Base-by-base conservation (phyloP, 1,140 invertebrate genomes). In the Apis cerana region DNA sequence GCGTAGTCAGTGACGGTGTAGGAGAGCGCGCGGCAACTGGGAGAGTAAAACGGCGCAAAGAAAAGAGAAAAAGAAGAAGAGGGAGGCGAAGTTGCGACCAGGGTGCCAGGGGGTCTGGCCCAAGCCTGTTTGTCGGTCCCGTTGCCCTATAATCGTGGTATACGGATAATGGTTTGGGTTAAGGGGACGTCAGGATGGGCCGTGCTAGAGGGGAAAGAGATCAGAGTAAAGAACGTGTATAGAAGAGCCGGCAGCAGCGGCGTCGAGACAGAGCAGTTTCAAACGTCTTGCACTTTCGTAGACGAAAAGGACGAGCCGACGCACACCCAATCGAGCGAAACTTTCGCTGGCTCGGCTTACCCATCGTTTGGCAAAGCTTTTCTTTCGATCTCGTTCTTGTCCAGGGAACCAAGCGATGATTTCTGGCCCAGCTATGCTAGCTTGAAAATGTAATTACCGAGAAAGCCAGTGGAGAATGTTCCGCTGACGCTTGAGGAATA, bases 61-160 rank as follows among this genome's bases (percentile, higher is more conserved):
- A 69, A 48, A 67, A 62, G 59, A 64, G 52, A 70, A 58, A 27
- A 52, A 7, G 61, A 68, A 17, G 59, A 71, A 27, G 56, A 43
- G 23, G 21, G 59, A 64, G 50, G 69, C 65, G 43, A 52, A 23
- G 62, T 62, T 75, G 59, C 65, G 54, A 81, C 54, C 70, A 82
- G 85, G 85, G 75, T 87, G 80, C 70, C 83, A 52, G 68, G 70
- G 88, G 85, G 83, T 85, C 83, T 89, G 88, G 85, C 87, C 87
- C 78, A 83, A 69, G 82, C 84, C 82, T 89, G 84, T 90, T 89
- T 90, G 89, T 90, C 89, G 89, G 89, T 90, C 84, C 89, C 83
- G 89, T 90, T 89, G 89, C 89, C 84, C 87, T 90, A 89, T 90
- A 90, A 89, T 90, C 89, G 89, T 82, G 75, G 87, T 85, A 80